Evolutionary conservation across 2,888 invertebrate genomes (phyloP).

Genomic region (Pterobdella sp.): DNA sequence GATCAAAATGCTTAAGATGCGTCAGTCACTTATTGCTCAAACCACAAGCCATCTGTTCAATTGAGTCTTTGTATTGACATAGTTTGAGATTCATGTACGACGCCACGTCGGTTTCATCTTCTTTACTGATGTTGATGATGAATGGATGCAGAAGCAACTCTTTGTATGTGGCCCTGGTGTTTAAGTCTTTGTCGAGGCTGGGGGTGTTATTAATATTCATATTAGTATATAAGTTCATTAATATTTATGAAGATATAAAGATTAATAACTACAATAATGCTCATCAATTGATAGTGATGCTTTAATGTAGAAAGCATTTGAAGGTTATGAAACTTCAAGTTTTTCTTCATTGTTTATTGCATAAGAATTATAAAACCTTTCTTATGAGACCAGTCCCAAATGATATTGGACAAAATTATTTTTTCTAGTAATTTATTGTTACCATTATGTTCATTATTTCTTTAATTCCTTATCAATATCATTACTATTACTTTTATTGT

Average conservation of each 20-base stretch:
- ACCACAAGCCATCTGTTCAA: neutral
- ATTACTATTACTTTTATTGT: too few species aligned
- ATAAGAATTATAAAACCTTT: neutral
- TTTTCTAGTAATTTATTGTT: neutral
- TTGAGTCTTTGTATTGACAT: neutral
- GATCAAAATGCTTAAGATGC: too few species aligned
- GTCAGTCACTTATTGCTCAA: too few species aligned
- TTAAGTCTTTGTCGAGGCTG: conserved; percentile 24
- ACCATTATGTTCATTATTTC: neutral
- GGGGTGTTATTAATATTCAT: neutral
- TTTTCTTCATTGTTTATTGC: too few species aligned
- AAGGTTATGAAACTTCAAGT: too few species aligned
- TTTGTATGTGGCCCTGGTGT: conserved; percentile 22
- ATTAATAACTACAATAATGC: too few species aligned
- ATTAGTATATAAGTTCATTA: neutral
- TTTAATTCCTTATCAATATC: neutral
- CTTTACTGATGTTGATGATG: neutral
- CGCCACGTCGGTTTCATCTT: neutral
- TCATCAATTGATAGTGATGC: too few species aligned
- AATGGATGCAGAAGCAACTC: conserved; percentile 25
- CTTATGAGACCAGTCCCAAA: neutral
- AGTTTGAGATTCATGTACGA: neutral
- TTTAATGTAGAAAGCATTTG: too few species aligned
- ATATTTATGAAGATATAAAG: too few species aligned
- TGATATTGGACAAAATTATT: neutral